Conservation (phyloP, 2,888 invertebrate species). For the Acrocyrtus sp. region DNA sequence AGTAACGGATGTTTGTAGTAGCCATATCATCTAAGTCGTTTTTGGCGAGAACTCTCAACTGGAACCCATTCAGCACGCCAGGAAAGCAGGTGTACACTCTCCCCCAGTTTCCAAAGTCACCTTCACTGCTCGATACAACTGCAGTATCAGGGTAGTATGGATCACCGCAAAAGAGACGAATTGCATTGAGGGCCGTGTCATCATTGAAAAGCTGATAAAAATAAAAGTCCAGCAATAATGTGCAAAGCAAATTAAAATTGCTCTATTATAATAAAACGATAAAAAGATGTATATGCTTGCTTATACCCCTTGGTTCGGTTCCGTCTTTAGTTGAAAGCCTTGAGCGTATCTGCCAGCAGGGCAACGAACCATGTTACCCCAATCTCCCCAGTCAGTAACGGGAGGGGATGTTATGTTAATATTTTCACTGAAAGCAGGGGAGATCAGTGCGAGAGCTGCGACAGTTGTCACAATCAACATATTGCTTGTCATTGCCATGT, state of each 20-base stretch:
- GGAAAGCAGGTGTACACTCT: slow-evolving; percentile 16
- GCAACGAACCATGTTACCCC: slow-evolving; percentile 33
- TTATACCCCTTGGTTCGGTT: slow-evolving; percentile 29
- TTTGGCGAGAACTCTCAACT: not conserved
- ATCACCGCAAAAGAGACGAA: slow-evolving; percentile 27
- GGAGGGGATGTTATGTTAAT: slow-evolving; percentile 27
- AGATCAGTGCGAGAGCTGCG: not conserved
- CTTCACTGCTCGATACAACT: slow-evolving; percentile 12
- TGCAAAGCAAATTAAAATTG: not conserved
- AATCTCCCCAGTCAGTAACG: slow-evolving; percentile 39
- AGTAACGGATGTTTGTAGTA: slow-evolving; percentile 30
- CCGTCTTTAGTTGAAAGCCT: slow-evolving; percentile 38
- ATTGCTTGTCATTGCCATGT: too few species aligned
- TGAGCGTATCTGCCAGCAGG: slow-evolving; percentile 18
- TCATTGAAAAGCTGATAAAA: too few species aligned
- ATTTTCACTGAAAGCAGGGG: not conserved
- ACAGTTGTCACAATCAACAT: not conserved
- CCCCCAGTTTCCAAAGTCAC: slow-evolving; percentile 24
- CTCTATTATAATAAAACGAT: not conserved
- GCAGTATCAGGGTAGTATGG: slow-evolving; percentile 3
- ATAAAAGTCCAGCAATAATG: not conserved
- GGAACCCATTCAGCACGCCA: slow-evolving; percentile 13
- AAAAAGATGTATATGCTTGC: not conserved
- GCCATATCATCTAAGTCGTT: slow-evolving; percentile 31
- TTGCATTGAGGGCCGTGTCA: slow-evolving; percentile 22